phyloP scores from a whole-genome alignment of 2,113 vertebrate species.

The Lagopus leucura region DNA sequence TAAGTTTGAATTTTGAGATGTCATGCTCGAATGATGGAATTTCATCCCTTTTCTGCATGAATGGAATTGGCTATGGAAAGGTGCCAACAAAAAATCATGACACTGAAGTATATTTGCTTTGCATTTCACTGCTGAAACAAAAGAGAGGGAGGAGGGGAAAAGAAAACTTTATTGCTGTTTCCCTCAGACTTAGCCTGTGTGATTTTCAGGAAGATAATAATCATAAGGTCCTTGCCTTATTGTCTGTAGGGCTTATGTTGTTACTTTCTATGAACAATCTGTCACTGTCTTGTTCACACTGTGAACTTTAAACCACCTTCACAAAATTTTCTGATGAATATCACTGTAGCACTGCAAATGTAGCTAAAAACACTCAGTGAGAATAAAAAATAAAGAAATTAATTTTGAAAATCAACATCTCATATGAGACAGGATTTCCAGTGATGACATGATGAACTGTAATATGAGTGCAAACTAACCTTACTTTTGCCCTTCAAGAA shows the following conservation, averaged over 20 bases:
- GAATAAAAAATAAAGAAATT: background rate
- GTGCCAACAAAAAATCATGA: conserved; percentile 79
- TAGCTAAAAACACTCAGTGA: background rate
- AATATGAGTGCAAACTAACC: conserved; percentile 21
- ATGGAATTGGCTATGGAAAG: conserved; percentile 84
- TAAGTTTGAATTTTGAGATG: conserved; percentile 96
- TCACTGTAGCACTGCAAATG: background rate
- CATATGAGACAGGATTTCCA: conserved; percentile 15
- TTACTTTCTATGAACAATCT: conserved; percentile 38
- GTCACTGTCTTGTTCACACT: conserved; percentile 57
- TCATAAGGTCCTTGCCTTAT: conserved; percentile 54
- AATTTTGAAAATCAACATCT: background rate
- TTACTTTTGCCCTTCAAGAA: conserved; percentile 70
- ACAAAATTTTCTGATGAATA: conserved; percentile 53
- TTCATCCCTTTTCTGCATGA: conserved; percentile 87
- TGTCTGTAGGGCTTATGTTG: conserved; percentile 31
- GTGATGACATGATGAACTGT: background rate
- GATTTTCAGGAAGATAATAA: conserved; percentile 62
- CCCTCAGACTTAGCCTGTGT: conserved; percentile 53
- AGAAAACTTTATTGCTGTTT: conserved; percentile 59
- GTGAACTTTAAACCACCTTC: conserved; percentile 59
- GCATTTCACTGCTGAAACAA: conserved; percentile 75
- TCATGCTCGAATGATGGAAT: conserved; percentile 90
- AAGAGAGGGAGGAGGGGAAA: conserved; percentile 37
- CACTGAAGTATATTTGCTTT: conserved; percentile 79